Conservation (phyloP, 64 coral and sea anemone genomes). For the Catalaphyllia jardinei region DNA sequence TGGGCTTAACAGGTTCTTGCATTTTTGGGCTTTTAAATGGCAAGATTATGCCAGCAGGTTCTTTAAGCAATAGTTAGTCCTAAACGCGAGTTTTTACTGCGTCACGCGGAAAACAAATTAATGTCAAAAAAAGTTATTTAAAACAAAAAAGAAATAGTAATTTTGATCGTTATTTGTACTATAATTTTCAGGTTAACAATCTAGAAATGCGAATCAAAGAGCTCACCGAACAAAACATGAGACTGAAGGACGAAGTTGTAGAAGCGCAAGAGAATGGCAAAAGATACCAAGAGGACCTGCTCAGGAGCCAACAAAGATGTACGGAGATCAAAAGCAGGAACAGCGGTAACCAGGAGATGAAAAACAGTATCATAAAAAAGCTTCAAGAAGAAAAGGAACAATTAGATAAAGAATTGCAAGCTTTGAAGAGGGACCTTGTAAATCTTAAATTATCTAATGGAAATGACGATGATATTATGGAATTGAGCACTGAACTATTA, state of each 20-base stretch:
- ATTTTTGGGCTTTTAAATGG: too few relatives aligned
- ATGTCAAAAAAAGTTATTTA: too few relatives aligned
- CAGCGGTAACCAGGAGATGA: constrained; percentile 1
- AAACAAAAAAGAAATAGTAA: not conserved
- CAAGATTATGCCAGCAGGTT: too few relatives aligned
- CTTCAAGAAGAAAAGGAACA: constrained; percentile 27
- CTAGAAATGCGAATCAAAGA: constrained; percentile 36
- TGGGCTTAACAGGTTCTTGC: too few relatives aligned
- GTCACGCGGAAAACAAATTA: too few relatives aligned
- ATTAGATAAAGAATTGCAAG: constrained; percentile 10
- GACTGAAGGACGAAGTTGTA: constrained; percentile 19
- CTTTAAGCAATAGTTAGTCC: too few relatives aligned
- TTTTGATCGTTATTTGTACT: not conserved
- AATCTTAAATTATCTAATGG: not conserved
- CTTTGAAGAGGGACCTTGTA: not conserved
- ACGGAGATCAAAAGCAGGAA: not conserved
- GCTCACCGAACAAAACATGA: constrained; percentile 26
- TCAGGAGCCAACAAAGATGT: constrained; percentile 8
- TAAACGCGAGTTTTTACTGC: too few relatives aligned
- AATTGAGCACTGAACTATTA: not conserved
- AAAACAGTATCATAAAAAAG: constrained; percentile 8
- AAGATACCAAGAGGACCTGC: not conserved
- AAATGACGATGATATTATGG: not conserved
- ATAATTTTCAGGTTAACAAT: not conserved
- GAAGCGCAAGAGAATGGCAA: not conserved